Evolutionary conservation across 2,888 invertebrate species (phyloP).

Genomic region (Spialia ferax): DNA sequence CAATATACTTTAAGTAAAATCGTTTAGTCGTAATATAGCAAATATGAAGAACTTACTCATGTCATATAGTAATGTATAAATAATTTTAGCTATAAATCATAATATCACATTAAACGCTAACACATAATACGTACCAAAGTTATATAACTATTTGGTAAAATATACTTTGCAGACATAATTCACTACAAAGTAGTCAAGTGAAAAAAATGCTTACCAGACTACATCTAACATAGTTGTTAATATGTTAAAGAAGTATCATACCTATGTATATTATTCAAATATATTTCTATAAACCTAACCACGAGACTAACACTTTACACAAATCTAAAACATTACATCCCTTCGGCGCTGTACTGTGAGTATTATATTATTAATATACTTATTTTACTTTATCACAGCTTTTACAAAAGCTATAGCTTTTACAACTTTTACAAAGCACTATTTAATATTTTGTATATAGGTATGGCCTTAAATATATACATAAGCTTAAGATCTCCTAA

Average conservation of each 20-base stretch:
- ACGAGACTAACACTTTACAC: slow-evolving; percentile 72
- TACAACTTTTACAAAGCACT: slow-evolving; percentile 57
- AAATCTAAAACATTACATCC: slow-evolving; percentile 63
- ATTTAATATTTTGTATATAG: slow-evolving; percentile 19
- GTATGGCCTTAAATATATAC: slow-evolving; percentile 11
- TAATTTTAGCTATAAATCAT: no score
- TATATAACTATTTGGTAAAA: no score
- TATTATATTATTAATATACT: slow-evolving; percentile 63
- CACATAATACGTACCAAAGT: no score
- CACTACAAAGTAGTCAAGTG: no score
- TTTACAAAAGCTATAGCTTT: slow-evolving; percentile 44
- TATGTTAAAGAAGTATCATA: neutral
- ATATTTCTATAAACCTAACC: slow-evolving; percentile 48
- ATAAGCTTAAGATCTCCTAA: neutral
- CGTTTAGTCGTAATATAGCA: neutral
- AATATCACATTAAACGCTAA: neutral
- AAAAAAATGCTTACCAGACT: no score
- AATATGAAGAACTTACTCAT: no score
- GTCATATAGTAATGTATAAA: no score
- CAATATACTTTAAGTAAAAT: slow-evolving; percentile 66
- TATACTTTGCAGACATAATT: no score
- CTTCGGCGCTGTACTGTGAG: slow-evolving; percentile 72
- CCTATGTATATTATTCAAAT: neutral
- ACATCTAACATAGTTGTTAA: no score
- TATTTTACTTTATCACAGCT: slow-evolving; percentile 60